Evolutionary conservation across 2,797 vertebrate species (phyloP).

Genomic region (Hydrolagus colliei): DNA sequence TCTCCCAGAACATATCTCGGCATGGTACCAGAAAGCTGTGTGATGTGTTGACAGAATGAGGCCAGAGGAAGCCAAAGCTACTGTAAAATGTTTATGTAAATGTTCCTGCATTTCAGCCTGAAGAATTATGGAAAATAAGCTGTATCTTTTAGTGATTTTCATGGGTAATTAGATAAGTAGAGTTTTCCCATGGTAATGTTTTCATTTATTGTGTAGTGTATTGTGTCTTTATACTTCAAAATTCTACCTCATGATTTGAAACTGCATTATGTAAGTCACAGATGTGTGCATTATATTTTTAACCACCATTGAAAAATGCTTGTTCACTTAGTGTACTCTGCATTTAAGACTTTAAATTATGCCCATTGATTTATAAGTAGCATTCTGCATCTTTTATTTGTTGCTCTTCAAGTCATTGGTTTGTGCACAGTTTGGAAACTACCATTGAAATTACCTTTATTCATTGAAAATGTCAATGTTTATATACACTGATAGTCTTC

Average conservation of each 20-base stretch:
- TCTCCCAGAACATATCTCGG: conserved; percentile 52
- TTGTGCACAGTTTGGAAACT: conserved; percentile 2
- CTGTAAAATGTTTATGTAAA: conserved; percentile 27
- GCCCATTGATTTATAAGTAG: background rate
- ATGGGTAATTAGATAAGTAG: conserved; percentile 27
- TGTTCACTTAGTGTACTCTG: conserved; percentile 7
- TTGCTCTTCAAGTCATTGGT: background rate
- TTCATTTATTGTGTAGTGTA: conserved; percentile 8
- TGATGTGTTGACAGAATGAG: conserved; percentile 78
- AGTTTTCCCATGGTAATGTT: conserved; percentile 23
- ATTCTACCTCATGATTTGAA: background rate
- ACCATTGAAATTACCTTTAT: background rate
- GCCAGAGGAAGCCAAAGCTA: conserved; percentile 53
- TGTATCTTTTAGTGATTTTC: conserved; percentile 20
- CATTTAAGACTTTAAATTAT: background rate
- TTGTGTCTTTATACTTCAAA: conserved; percentile 20
- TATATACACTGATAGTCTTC: background rate
- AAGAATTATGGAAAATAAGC: conserved; percentile 29
- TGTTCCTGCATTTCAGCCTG: background rate
- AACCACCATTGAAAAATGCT: background rate
- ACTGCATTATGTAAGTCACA: background rate
- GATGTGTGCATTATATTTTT: background rate
- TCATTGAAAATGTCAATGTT: conserved; percentile 7
- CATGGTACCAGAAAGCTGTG: conserved; percentile 61
- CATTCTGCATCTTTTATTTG: background rate